A percentile compares a stretch with the other conserved stretches of the same genome.
Evolutionary conservation across 2,888 invertebrate genomes (phyloP).

Genomic region (Sisyra terminalis): DNA sequence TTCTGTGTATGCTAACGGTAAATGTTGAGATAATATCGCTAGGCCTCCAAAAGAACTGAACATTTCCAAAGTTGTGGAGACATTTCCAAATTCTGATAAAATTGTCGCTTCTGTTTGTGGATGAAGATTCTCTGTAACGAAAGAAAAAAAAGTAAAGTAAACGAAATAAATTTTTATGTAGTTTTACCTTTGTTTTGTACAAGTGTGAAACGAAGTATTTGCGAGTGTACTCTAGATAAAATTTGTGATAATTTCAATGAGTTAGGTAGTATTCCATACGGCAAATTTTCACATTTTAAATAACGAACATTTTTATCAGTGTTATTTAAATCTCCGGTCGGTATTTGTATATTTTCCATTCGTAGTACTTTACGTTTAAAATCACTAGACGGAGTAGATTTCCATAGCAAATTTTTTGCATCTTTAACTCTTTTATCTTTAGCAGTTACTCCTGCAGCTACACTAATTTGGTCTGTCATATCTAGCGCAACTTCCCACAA

Average conservation of each 20-base stretch:
- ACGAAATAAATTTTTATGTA: background rate
- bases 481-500: conserved; percentile 28
- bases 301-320: conserved; percentile 23
- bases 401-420: conserved; percentile 39
- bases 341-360: conserved; percentile 15
- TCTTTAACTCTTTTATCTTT: conserved; percentile 82
- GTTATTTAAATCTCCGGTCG: conserved; percentile 22
- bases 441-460: conserved; percentile 73
- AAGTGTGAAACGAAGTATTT: conserved; percentile 5
- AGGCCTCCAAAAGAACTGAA: conserved; percentile 82
- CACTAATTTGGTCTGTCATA: conserved; percentile 38
- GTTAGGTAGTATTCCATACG: conserved; percentile 23
- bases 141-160: background rate
- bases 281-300: conserved; percentile 22
- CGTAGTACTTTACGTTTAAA: conserved; percentile 21
- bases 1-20: conserved; percentile 79
- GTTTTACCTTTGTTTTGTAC: conserved; percentile 7
- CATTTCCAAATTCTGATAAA: conserved; percentile 17
- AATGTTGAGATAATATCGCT: conserved; percentile 71
- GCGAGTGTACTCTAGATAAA: conserved; percentile 1
- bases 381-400: conserved; percentile 26
- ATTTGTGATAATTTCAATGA: conserved; percentile 2
- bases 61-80: conserved; percentile 53
- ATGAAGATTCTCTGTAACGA: too few species aligned
- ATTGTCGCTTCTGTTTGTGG: too few species aligned